Evolutionary conservation across 2,113 vertebrate genomes (phyloP).

Genomic region (Myrmophylax atrothorax): DNA sequence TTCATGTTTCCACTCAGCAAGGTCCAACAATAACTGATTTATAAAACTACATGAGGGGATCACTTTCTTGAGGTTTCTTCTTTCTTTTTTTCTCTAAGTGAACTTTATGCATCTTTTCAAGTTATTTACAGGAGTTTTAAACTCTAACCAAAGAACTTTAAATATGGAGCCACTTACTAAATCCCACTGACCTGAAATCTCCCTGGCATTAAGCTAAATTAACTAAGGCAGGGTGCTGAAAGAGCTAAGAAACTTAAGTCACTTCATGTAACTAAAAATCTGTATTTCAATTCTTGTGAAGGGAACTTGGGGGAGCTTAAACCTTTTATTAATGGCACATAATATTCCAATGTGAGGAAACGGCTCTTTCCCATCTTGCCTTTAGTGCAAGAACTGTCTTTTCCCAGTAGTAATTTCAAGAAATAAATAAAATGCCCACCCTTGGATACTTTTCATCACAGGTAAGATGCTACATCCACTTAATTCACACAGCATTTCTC

Average conservation of each 20-base stretch:
- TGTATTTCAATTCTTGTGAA: not conserved
- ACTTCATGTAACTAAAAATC: not conserved
- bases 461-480: accelerated
- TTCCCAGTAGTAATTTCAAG: not conserved
- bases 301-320: not conserved
- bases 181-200: not conserved
- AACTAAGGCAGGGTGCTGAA: not conserved
- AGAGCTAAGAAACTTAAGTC: not conserved
- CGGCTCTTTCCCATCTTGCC: not conserved
- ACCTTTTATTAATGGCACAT: not conserved
- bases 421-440: not conserved
- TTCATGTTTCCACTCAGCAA: not conserved
- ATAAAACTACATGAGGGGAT: not conserved
- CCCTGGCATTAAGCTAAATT: not conserved
- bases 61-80: not conserved
- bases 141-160: not conserved
- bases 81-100: not conserved
- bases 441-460: not conserved
- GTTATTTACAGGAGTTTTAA: not conserved
- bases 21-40: not conserved
- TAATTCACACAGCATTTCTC: not conserved
- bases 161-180: not conserved
- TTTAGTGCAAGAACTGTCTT: not conserved
- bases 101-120: not conserved
- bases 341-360: not conserved